These are phyloP conservation scores for Neosalanx taihuensis DNA, from an alignment of 2,797 vertebrate genomes.

Conservation along the genomic window DNA sequence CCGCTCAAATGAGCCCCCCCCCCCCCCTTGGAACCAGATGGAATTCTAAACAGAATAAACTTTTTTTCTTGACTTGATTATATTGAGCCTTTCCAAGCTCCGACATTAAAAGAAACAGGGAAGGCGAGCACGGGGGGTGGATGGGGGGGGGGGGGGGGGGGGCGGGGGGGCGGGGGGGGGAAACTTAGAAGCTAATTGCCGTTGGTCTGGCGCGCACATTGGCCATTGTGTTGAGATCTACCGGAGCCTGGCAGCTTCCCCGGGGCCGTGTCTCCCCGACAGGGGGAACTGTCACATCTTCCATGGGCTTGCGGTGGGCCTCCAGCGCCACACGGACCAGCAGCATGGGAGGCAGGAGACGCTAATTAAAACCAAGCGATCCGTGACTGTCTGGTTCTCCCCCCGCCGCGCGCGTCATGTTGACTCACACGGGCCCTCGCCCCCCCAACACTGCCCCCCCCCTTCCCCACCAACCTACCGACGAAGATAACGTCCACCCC, in stretches of 20 bases:
- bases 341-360: constrained; percentile 55
- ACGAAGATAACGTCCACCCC: not conserved
- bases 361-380: constrained; percentile 73
- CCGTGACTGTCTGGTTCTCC: constrained; percentile 67
- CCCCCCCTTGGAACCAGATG: constrained; percentile 73
- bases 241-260: constrained; percentile 52
- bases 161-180: constrained; percentile 29
- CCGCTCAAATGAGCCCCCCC: constrained; percentile 73
- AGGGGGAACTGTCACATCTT: constrained; percentile 61
- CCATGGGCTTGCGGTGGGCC: constrained; percentile 65
- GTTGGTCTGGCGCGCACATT: constrained; percentile 69
- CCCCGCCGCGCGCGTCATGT: constrained; percentile 60
- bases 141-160: not conserved
- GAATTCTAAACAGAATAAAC: constrained; percentile 78
- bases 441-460: constrained; percentile 23
- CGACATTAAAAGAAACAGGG: constrained; percentile 69
- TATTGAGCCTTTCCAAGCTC: constrained; percentile 76
- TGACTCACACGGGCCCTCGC: constrained; percentile 36
- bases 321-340: constrained; percentile 58
- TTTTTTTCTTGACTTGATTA: constrained; percentile 80
- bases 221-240: constrained; percentile 69
- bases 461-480: not conserved
- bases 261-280: constrained; percentile 52
- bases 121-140: constrained; percentile 46
- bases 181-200: constrained; percentile 76